Base-by-base conservation (phyloP, 2,797 vertebrate genomes). In the Sphenodon punctatus region DNA sequence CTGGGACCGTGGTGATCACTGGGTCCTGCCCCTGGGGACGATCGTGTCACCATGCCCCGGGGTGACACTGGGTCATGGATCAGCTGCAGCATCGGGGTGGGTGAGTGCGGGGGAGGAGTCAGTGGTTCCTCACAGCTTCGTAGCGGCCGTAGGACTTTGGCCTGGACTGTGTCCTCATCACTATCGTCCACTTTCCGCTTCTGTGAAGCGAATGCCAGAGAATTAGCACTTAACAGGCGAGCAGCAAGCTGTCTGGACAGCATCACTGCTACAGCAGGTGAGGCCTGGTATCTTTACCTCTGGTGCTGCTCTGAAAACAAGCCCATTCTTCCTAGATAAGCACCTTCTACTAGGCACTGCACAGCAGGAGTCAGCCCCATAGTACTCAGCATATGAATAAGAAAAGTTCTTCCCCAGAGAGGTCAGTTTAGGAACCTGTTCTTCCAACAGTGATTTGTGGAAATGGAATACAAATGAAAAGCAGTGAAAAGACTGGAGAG, bases 101-200 rank as follows among this genome's bases (percentile, higher is more conserved):
- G 95, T 0, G 95, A 95, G 79, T 95, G 95, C 59, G 93, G 91
- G 0, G 93, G 93, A 58, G 95, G 94, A 2, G 95, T 95, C 75
- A 96, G 93, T 83, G 95, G 95, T 86, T 96, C 96, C n/a, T 96
- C 96, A 4, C 96, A 96, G 84, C 96, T 96, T 91, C 96, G 92
- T 67, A 96, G 73, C 41, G 96, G 95, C 75, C 96, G 94, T 80
- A 97, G 88, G 91, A 97, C 96, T 94, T 97, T 96, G 93, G 95
- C 92, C 92, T 96, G 95, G 1, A 95, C 93, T 16, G 87, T 79
- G 75, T 95, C 93, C 0, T 96, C 96, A 0, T 95, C 95, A 1
- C 93, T 95, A 68, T 97, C 96, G 71, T 96, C 95, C 86, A 96
- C 95, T 68, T 96, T 97, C 72, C 96, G 94, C 82, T 96, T 97